Base-by-base conservation (phyloP, 1,140 invertebrate genomes). In the Pentalonia nigronervosa region DNA sequence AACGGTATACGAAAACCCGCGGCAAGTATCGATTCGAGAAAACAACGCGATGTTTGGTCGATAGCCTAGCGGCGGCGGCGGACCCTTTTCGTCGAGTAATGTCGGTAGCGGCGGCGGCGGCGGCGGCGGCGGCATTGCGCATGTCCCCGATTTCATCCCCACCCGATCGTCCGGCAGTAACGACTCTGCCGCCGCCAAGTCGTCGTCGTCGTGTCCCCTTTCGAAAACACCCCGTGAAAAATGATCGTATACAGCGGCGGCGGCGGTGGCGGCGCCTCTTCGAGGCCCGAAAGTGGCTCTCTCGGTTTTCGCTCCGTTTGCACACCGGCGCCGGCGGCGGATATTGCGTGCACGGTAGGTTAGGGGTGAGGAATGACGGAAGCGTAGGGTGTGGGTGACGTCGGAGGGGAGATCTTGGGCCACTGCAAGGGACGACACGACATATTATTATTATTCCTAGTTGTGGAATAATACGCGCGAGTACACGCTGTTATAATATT, bases 21-120 rank as follows among this genome's bases (percentile, higher is more conserved):
- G 45, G 86, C 47, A 30, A 53, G 50, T 89, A 89, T 89, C 87
- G 87, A 89, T 89, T 53, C n/a, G 48, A 50, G 87, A 89, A 89
- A 89, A 53, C 48, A 36, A 89, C 88, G 88, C 88, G 88, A 90
- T 90, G 88, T 90, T 90, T 90, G 88, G 88, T 90, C 88, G 88
- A 90, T 90, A 90, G 53, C 50, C 87, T 53, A 30, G 84, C 84
- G 84, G 81, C 81, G 53, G 34, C 88, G 53, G 53, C 88, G 88
- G 88, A 90, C 88, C 88, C 88, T 90, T 60, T 30, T 56, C 23
- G n/a, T 11, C 48, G 48, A 50, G 48, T 50, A 48, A 30, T 25
- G 86, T 41, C n/a, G 30, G 17, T 41, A 41, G 41, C 47, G 3
- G 84, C 84, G 84, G 41, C 45, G 47, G 87, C n/a, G 87, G 7